Conservation (phyloP, 2,888 invertebrate species). For the Clunio marinus region DNA sequence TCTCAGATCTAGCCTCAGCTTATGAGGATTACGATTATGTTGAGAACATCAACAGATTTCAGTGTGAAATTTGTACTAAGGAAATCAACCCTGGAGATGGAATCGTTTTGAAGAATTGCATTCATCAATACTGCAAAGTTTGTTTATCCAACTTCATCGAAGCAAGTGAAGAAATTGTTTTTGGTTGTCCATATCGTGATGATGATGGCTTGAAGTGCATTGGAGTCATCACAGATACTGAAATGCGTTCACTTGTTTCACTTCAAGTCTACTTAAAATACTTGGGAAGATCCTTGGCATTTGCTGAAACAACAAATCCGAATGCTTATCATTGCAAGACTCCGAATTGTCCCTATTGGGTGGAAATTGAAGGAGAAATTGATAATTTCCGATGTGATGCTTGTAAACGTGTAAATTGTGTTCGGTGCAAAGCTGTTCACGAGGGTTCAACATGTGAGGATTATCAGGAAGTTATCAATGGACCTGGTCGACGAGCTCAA, state of each 20-base stretch:
- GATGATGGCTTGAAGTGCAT: neutral
- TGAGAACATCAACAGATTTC: neutral
- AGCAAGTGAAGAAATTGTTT: neutral
- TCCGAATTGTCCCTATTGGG: neutral
- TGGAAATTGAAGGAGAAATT: neutral
- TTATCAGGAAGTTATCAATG: neutral
- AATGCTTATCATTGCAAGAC: conserved; percentile 1
- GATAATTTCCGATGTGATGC: neutral
- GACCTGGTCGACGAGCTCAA: neutral
- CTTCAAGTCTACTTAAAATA: neutral
- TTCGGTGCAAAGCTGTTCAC: neutral
- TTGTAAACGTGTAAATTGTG: neutral
- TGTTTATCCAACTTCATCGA: neutral
- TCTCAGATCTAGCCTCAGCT: neutral
- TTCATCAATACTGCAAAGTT: neutral
- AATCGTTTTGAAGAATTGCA: neutral
- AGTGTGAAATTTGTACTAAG: neutral
- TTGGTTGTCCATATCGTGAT: neutral
- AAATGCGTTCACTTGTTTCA: neutral
- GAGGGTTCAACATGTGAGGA: neutral
- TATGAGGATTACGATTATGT: neutral
- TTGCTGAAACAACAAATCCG: neutral
- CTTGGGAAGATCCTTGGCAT: neutral
- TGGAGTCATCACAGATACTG: neutral
- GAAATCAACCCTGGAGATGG: neutral